Conservation (phyloP, 2,113 vertebrate genomes). For the Carassius carassius region DNA sequence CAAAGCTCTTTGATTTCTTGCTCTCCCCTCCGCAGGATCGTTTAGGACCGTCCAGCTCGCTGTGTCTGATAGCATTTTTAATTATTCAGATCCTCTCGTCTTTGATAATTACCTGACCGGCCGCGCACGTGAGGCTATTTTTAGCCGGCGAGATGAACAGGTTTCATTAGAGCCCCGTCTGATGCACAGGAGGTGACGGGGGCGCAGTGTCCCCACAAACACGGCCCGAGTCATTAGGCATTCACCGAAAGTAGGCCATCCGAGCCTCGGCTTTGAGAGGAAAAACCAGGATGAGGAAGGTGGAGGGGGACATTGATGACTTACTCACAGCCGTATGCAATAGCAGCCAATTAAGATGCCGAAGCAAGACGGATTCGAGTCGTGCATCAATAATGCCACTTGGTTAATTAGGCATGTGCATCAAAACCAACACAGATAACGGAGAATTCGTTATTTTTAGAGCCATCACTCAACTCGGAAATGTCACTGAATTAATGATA, state of each 20-base stretch:
- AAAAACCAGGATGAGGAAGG: constrained; percentile 31
- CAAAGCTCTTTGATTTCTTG: background rate
- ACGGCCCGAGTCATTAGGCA: constrained; percentile 42
- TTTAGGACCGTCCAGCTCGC: constrained; percentile 5
- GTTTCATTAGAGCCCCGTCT: constrained; percentile 56
- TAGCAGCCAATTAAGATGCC: constrained; percentile 37
- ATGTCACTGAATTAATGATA: background rate
- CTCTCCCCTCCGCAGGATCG: background rate
- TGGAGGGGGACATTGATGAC: constrained; percentile 42
- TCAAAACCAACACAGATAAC: background rate
- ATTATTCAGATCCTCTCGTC: constrained; percentile 62
- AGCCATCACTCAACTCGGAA: background rate
- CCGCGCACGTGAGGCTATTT: constrained; percentile 54
- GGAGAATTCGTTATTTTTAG: background rate
- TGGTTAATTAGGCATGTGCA: background rate
- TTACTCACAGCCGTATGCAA: constrained; percentile 24
- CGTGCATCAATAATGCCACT: background rate
- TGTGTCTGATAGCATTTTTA: constrained; percentile 63
- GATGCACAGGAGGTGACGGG: constrained; percentile 44
- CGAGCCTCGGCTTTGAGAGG: constrained; percentile 15
- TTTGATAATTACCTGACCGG: constrained; percentile 64
- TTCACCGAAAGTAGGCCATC: constrained; percentile 51
- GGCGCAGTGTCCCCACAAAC: constrained; percentile 29
- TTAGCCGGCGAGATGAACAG: constrained; percentile 49
- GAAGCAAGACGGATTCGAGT: background rate